Evolutionary conservation across 2,113 vertebrate species (phyloP).

Genomic region (Indicator indicator): DNA sequence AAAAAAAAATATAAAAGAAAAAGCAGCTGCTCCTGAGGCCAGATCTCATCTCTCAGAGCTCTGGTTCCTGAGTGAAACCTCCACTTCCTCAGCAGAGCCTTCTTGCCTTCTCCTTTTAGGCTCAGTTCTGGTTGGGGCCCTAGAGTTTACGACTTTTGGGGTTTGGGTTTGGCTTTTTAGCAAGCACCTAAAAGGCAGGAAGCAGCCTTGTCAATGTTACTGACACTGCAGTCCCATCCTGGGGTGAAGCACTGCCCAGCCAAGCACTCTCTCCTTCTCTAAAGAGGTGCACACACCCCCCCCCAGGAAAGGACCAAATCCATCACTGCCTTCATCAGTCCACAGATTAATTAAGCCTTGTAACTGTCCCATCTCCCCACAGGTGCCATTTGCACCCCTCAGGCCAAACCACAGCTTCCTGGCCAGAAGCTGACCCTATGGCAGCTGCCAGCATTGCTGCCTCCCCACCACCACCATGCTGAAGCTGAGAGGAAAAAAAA

Average conservation of each 20-base stretch:
- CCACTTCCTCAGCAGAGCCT: slow-evolving; percentile 34
- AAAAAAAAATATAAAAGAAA: background rate
- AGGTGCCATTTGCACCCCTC: background rate
- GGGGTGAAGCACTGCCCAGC: background rate
- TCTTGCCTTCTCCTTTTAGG: slow-evolving; percentile 53
- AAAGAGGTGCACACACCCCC: background rate
- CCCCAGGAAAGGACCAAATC: background rate
- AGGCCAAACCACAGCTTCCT: background rate
- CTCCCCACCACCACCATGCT: background rate
- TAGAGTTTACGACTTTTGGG: background rate
- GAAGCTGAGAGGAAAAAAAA: background rate
- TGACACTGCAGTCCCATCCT: background rate
- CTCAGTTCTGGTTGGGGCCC: background rate
- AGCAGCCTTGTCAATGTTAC: background rate
- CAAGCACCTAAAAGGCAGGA: rapidly evolving
- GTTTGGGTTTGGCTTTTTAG: background rate
- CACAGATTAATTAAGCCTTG: background rate
- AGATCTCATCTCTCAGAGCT: background rate
- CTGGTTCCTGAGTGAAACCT: slow-evolving; percentile 30
- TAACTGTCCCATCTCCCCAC: background rate
- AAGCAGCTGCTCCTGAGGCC: background rate
- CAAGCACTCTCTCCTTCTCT: background rate
- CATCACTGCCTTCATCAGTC: rapidly evolving
- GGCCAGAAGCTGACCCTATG: background rate
- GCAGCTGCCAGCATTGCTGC: background rate